Base-by-base conservation (phyloP, 1,140 invertebrate species). In the Atta cephalotes region DNA sequence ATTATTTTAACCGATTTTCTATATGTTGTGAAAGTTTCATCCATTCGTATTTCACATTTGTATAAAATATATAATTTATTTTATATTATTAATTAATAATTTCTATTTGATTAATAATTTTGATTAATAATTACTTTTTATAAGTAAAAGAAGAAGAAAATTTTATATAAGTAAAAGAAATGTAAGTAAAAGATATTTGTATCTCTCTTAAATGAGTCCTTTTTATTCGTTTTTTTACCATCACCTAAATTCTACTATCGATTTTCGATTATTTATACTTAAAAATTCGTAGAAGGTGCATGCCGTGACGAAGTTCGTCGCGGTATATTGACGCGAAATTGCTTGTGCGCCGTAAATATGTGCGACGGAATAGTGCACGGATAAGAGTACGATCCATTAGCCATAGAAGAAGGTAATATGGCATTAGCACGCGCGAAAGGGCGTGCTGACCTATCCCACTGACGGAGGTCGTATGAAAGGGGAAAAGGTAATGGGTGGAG, bases 371-470 rank as follows among this genome's bases (percentile, higher is more conserved):
- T 74, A 89, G 60, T 81, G n/a, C 45, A 21, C 45, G 80, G 86
- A 90, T 90, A 90, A 90, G 80, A 87, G 87, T 88, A 88, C 87
- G 87, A 91, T 91, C 88, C 92, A 92, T 91, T 90, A 91, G 79
- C 84, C 77, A 74, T 89, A 60, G 81, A 74, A 91, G 79, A 91
- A 78, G 89, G 76, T 91, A 91, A 91, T 91, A 87, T 90, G 87
- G 84, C 70, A 89, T 88, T 91, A 90, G 82, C 89, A 87, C 89
- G 87, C 90, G 89, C 87, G 56, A 91, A 84, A 90, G 88, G 90
- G 92, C 90, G 88, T 72, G 89, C 89, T 92, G 91, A 92, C 92
- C 92, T 92, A 91, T 90, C 90, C 91, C 80, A 91, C 85, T 81
- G 18, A 63, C 78, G 85, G 60, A 85, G 76, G 60, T 28, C 58